Evolutionary conservation across 2,113 vertebrate genomes (phyloP), one percentile per base, ranked within the genome.

Genomic region (Tragelaphus imberbis): DNA sequence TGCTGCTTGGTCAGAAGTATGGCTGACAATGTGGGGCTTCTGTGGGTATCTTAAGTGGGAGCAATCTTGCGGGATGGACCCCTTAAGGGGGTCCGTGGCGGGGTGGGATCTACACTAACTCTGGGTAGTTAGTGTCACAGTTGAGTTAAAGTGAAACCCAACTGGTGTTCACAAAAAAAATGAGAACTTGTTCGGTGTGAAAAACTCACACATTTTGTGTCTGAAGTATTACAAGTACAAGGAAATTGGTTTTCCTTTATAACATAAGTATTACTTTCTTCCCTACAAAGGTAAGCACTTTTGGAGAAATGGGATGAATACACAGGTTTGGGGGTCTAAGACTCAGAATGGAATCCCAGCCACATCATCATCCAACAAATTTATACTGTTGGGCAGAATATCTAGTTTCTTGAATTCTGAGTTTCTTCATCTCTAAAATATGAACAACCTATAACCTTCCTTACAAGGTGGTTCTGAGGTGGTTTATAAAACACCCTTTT

Each of bases 401-500:
- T 1, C 19, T 25, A 40, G 53, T 40, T 44, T 81, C 33, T 19
- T 33, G 2, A 81, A 79, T 44, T 82, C 59, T 85, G 30, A 61
- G 30, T 47, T 88, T 82, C 13, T 51, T 86, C 10, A 58, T 90
- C 17, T 56, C 6, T 36, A 95, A 92, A 71, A 81, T 33, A n/a
- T 9, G n/a, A 88, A 96, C 15, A 53, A 80, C 27, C n/a, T 77
- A 90, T 81, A 93, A 79, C 1, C 30, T 84, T 17, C 44, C 27
- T 91, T 21, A 61, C 12, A 88, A 2, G 8, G 63, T 71, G 23
- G 14, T 40, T 89, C 56, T 84, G 59, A 92, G 49, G 79, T 25
- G 33, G 11, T 81, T 89, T 71, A 85, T 36, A 91, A 86, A 97
- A 68, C 17, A 55, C 33, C 33, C 88, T 91, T 88, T 36, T 82